A percentile compares a stretch with the other conserved stretches of the same genome.
These are phyloP conservation scores for Nematolebias whitei DNA, from an alignment of 2,113 vertebrate genomes.

Conservation along the genomic window DNA sequence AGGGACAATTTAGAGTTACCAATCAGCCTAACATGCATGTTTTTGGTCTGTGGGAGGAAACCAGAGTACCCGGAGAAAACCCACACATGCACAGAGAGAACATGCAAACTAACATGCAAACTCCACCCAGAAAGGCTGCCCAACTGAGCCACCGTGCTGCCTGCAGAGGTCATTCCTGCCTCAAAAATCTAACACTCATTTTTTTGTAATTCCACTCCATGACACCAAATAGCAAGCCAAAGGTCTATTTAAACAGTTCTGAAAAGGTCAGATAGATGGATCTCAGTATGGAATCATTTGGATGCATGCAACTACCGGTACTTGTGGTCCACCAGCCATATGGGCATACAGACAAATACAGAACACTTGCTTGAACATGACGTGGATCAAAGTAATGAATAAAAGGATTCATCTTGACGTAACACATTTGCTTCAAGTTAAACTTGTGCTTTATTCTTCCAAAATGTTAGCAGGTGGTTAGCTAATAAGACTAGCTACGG, in stretches of 20 bases:
- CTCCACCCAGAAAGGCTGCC: no score
- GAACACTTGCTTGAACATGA: neutral
- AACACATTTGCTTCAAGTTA: neutral
- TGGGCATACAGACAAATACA: neutral
- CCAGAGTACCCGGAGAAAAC: no score
- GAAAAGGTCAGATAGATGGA: slow-evolving; percentile 63
- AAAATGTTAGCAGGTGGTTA: no score
- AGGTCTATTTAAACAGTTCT: slow-evolving; percentile 21
- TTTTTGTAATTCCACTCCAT: slow-evolving; percentile 29
- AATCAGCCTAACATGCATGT: no score
- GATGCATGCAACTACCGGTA: slow-evolving; percentile 4
- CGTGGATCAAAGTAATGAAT: neutral
- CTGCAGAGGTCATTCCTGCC: slow-evolving; percentile 10
- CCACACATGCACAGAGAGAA: no score
- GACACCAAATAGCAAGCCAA: slow-evolving; percentile 64
- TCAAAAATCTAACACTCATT: neutral
- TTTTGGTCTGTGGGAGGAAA: no score
- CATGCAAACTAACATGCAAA: no score
- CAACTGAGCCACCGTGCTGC: no score
- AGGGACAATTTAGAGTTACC: no score
- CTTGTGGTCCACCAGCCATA: neutral
- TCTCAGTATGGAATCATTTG: slow-evolving; percentile 26
- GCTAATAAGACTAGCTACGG: neutral
- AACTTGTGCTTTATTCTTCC: no score
- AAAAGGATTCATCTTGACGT: neutral